phyloP scores from a whole-genome alignment of 1,140 invertebrate species.

The Geopemphigus sp. region DNA sequence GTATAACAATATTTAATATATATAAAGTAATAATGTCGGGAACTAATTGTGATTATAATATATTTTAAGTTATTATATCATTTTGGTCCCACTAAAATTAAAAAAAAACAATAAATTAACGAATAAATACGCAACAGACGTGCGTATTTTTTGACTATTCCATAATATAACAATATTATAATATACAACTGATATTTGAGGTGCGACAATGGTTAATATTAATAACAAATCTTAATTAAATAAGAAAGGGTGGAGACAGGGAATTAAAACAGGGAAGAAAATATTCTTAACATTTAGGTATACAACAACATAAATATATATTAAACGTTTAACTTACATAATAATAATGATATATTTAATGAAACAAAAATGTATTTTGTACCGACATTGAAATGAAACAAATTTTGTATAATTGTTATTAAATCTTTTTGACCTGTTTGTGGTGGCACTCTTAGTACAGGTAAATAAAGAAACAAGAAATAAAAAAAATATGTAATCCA shows the following conservation, averaged over 20 bases:
- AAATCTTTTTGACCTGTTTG: no score
- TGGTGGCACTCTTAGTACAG: no score
- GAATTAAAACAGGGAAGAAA: not conserved
- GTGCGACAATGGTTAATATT: not conserved
- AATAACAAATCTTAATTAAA: not conserved
- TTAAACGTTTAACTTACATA: no score
- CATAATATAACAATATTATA: not conserved
- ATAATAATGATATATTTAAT: no score
- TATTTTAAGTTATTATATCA: not conserved
- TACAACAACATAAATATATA: not conserved
- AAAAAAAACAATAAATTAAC: conserved; percentile 2
- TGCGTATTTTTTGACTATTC: not conserved
- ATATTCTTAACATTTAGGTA: not conserved
- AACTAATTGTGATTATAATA: not conserved
- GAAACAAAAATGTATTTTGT: no score
- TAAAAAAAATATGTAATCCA: no score
- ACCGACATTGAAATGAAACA: no score
- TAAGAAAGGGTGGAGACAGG: not conserved
- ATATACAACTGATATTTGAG: not conserved
- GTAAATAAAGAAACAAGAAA: no score
- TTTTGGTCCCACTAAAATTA: conserved; percentile 39
- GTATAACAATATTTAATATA: not conserved
- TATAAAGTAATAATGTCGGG: not conserved
- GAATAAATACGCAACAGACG: not conserved
- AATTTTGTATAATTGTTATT: no score